Percentiles rank a stretch among this genome's conserved stretches.
Evolutionary conservation across 2,113 vertebrate genomes (phyloP).

Genomic region (Stomatorhinus ivindoensis): DNA sequence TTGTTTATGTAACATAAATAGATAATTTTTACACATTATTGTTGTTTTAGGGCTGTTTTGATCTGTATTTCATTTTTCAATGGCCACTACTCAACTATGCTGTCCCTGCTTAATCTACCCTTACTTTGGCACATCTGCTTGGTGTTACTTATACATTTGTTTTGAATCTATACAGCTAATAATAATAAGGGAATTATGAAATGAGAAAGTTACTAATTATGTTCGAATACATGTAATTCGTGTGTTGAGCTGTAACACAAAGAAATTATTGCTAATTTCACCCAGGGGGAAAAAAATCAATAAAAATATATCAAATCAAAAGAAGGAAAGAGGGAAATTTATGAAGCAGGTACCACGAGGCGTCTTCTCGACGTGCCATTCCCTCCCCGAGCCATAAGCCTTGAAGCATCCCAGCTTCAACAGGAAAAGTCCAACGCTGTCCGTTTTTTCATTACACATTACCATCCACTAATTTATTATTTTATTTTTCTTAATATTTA

Average conservation of each 20-base stretch:
- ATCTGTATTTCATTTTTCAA: background rate
- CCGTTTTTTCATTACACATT: background rate
- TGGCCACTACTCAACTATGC: background rate
- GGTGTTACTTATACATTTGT: background rate
- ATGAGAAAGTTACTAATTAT: background rate
- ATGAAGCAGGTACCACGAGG: background rate
- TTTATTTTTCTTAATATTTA: background rate
- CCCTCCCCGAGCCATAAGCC: background rate
- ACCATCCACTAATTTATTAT: background rate
- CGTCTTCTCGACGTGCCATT: background rate
- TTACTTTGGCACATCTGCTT: background rate
- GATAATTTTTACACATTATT: background rate
- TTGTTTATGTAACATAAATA: background rate
- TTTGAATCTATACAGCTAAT: background rate
- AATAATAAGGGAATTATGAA: background rate
- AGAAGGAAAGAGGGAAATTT: background rate
- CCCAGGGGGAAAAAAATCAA: background rate
- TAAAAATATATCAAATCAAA: background rate
- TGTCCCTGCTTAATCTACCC: background rate
- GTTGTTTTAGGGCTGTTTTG: background rate
- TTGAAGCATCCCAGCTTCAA: background rate
- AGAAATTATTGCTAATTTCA: background rate
- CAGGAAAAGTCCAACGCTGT: background rate
- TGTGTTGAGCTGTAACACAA: background rate
- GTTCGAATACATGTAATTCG: background rate